These are phyloP conservation scores for Cepaea nemoralis DNA, from an alignment of 1,140 invertebrate species.

Conservation along the genomic window DNA sequence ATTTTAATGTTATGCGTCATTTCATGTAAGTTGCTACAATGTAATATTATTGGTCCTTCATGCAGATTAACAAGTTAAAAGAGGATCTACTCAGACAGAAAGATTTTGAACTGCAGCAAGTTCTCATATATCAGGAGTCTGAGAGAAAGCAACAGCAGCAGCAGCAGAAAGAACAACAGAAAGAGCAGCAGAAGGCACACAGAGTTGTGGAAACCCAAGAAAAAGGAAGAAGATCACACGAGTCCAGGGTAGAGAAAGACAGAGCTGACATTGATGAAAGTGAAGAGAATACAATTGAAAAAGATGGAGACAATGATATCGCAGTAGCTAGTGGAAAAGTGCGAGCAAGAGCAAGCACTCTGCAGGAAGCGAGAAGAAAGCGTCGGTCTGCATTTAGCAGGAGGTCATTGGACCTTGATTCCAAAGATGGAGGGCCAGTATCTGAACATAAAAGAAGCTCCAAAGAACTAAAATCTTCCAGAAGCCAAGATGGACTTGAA, in stretches of 20 bases:
- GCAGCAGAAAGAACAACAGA: no score
- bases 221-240: neutral
- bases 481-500: neutral
- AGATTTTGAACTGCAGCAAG: slow-evolving; percentile 50
- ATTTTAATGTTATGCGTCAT: no score
- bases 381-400: neutral
- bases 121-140: slow-evolving; percentile 45
- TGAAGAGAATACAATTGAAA: slow-evolving; percentile 1
- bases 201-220: slow-evolving; percentile 19
- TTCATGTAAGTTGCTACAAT: no score
- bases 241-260: neutral
- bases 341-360: neutral
- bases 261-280: slow-evolving; percentile 21
- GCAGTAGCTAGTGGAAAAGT: neutral
- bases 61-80: slow-evolving; percentile 25
- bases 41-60: no score
- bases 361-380: neutral
- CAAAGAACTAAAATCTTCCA: neutral
- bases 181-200: neutral
- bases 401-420: neutral
- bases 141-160: slow-evolving; percentile 27
- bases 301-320: slow-evolving; percentile 36
- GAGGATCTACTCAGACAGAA: slow-evolving; percentile 47
- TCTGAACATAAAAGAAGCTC: slow-evolving; percentile 6
- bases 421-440: neutral